Evolutionary conservation across 2,888 invertebrate genomes (phyloP).

Genomic region (Pterostichus niger): DNA sequence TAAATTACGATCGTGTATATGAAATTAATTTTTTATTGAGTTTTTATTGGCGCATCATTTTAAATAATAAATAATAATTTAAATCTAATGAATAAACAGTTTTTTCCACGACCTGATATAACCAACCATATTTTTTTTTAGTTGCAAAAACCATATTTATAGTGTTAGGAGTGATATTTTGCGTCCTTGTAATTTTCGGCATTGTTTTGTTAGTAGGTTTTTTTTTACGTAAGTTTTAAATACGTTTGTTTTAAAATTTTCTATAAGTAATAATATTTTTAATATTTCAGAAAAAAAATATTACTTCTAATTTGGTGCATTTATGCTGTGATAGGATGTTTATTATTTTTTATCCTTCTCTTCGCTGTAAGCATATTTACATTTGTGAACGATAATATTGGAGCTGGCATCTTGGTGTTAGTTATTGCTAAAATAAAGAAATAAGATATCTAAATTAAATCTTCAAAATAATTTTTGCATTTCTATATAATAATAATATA

Average conservation of each 20-base stretch:
- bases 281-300: conserved; percentile 20
- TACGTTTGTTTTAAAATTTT: conserved; percentile 17
- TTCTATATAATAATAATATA: too few species aligned
- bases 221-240: conserved; percentile 61
- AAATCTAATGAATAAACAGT: too few species aligned
- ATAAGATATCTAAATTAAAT: neutral
- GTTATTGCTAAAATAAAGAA: conserved; percentile 3
- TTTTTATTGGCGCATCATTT: too few species aligned
- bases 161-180: conserved; percentile 58
- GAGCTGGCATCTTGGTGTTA: conserved; percentile 10
- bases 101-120: too few species aligned
- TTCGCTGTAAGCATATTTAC: conserved; percentile 4
- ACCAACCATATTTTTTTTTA: neutral
- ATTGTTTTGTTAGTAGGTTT: conserved; percentile 65
- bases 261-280: conserved; percentile 13
- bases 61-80: too few species aligned
- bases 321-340: neutral
- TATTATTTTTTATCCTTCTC: conserved; percentile 16
- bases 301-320: conserved; percentile 18
- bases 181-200: conserved; percentile 63
- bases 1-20: too few species aligned
- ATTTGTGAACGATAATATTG: neutral
- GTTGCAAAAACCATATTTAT: neutral
- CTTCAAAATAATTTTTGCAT: too few species aligned
- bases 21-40: too few species aligned